These are phyloP conservation scores for Muraenolepis orangiensis DNA, from an alignment of 2,797 vertebrate species.

Conservation along the genomic window DNA sequence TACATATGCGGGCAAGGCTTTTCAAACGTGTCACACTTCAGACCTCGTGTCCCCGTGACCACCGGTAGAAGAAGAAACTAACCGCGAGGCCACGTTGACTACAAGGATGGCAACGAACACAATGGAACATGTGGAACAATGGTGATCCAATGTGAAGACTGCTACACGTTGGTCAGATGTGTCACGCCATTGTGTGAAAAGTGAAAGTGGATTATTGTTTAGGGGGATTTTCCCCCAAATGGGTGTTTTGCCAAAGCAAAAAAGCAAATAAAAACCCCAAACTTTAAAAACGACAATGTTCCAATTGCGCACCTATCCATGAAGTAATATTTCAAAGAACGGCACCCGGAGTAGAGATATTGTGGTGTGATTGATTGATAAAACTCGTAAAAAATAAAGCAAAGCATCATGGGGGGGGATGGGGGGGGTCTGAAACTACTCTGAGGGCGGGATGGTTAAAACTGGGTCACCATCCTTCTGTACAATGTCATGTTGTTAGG, in stretches of 20 bases:
- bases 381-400: background rate
- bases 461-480: background rate
- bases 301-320: background rate
- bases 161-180: background rate
- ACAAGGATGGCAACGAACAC: background rate
- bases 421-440: background rate
- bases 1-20: constrained; percentile 21
- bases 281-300: background rate
- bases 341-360: background rate
- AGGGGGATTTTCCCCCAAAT: background rate
- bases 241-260: background rate
- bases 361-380: background rate
- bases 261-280: background rate
- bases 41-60: constrained; percentile 22
- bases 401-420: background rate
- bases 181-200: background rate
- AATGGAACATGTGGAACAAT: background rate
- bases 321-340: background rate
- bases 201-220: background rate
- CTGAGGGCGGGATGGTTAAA: background rate
- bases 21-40: constrained; percentile 6
- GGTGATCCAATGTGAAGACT: background rate
- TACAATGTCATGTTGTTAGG: background rate
- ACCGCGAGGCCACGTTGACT: background rate
- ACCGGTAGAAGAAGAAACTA: constrained; percentile 14